Conservation (phyloP, 2,797 vertebrate species). For the Malurus leucopterus region DNA sequence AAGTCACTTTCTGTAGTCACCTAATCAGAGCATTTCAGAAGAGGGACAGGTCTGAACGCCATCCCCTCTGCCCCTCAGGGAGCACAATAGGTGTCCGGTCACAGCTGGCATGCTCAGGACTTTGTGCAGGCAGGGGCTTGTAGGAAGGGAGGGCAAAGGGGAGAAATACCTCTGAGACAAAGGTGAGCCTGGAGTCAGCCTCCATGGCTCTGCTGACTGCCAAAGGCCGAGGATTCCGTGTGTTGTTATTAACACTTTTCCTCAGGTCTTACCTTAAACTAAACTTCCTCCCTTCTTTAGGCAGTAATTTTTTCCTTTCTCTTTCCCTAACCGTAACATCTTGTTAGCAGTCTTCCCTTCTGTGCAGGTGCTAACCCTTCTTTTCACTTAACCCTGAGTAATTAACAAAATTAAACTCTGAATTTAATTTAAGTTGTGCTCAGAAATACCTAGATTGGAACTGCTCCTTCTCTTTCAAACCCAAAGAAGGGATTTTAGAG, state of each 20-base stretch:
- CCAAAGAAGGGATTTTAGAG: not conserved
- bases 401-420: not conserved
- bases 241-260: conserved; percentile 8
- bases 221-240: not conserved
- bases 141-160: not conserved
- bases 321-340: not conserved
- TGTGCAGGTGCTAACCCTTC: not conserved
- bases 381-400: not conserved
- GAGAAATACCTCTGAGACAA: not conserved
- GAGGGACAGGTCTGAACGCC: not conserved
- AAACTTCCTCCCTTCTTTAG: not conserved
- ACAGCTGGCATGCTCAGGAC: not conserved
- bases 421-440: not conserved
- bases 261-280: not conserved
- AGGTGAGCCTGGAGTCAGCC: not conserved
- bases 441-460: not conserved
- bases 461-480: not conserved
- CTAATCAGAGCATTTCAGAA: not conserved
- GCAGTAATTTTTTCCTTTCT: not conserved
- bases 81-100: not conserved
- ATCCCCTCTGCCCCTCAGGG: not conserved
- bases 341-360: not conserved
- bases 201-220: not conserved
- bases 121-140: not conserved
- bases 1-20: not conserved